Percentiles rank a stretch among this genome's conserved stretches.
These are phyloP conservation scores for Anaspis maculata DNA, from an alignment of 2,888 invertebrate species.

Conservation along the genomic window DNA sequence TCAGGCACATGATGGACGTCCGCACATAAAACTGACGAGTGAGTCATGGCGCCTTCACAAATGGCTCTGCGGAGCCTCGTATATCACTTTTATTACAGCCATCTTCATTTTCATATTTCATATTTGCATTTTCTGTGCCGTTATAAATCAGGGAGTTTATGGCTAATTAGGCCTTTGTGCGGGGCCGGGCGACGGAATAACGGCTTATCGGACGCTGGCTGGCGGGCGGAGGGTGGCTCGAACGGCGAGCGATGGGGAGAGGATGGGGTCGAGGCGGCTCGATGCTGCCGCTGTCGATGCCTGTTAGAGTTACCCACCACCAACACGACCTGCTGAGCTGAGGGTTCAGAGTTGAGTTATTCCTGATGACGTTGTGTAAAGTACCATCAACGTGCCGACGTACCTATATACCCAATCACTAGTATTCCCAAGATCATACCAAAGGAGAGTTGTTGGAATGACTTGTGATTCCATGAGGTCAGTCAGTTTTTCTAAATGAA, in stretches of 20 bases:
- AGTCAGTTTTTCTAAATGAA: too few species aligned
- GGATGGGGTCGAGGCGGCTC: slow-evolving; percentile 11
- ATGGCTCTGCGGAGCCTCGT: slow-evolving; percentile 70
- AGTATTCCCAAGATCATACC: too few species aligned
- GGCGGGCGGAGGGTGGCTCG: slow-evolving; percentile 10
- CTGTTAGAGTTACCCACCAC: too few species aligned
- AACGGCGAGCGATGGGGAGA: slow-evolving; percentile 5
- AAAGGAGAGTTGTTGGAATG: too few species aligned
- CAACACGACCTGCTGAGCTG: too few species aligned
- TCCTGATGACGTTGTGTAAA: too few species aligned
- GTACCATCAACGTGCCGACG: too few species aligned
- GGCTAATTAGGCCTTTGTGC: slow-evolving; percentile 53
- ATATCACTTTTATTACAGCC: slow-evolving; percentile 73
- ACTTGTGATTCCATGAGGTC: too few species aligned
- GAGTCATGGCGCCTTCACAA: slow-evolving; percentile 58
- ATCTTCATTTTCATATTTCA: slow-evolving; percentile 53
- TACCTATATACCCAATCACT: too few species aligned
- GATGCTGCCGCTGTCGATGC: slow-evolving; percentile 12
- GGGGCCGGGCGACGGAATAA: slow-evolving; percentile 40
- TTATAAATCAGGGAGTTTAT: slow-evolving; percentile 58
- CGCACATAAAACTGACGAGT: slow-evolving; percentile 67
- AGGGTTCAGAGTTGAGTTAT: too few species aligned
- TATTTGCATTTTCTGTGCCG: slow-evolving; percentile 53
- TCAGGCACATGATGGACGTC: slow-evolving; percentile 64
- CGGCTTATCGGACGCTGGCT: slow-evolving; percentile 43